Base-by-base conservation (phyloP, 2,113 vertebrate species). In the Oreochromis tanganicae region DNA sequence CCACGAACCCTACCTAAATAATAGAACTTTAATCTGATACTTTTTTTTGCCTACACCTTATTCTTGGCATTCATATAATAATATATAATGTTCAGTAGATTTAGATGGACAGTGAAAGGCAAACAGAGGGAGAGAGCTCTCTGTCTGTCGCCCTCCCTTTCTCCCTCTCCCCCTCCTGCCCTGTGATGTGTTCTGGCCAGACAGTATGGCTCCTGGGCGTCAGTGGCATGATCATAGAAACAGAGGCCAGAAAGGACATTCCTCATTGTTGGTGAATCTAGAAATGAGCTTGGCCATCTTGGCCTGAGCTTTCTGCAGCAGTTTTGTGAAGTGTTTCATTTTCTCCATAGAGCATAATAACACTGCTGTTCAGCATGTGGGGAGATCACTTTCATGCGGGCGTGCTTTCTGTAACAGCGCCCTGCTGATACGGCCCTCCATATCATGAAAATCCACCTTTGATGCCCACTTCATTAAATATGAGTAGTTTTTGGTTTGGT, bases 111-210 rank as follows among this genome's bases (percentile, higher is more conserved):
- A 85, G 81, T 88, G 63, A 87, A 29, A 89, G 12, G 89, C 27
- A 85, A 81, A 87, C 46, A 83, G 50, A 89, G 56, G 71, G 55
- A 84, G 52, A 41, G 43, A 83, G 57, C 57, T 83, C 75, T 24
- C 71, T 78, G 43, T 50, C 43, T 29, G 71, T 50, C 9, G 4
- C 71, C 41, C 87, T 81, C 83, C 17, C 84, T 81, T 50, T 5
- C 81, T 75, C 84, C 80, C 85, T 84, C 88, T 86, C 91, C 91
- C 85, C 85, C 88, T 93, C 92, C 91, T 94, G 89, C 89, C 92
- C 93, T 95, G 92, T 95, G 94, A 95, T 95, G 95, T 95, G 91
- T 95, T 94, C 94, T 95, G 94, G 94, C 94, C 94, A 95, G 95
- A 95, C 95, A 94, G 92, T 87, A 87, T 82, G 95, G 94, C 95